Base-by-base conservation (phyloP, 2,888 invertebrate species). In the Stictocephala bisonia region DNA sequence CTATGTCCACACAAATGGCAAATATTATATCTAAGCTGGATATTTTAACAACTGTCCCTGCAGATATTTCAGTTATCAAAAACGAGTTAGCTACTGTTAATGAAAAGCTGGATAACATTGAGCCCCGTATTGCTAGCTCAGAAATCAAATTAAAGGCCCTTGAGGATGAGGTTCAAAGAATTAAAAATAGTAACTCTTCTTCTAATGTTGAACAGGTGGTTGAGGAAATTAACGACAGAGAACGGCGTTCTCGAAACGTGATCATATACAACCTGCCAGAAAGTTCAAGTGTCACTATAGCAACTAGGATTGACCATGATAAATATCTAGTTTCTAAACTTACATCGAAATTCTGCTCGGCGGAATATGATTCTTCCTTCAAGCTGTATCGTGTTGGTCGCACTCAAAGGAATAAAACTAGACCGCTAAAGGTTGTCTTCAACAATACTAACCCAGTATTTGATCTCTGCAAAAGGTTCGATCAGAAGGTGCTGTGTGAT, bases 1-100 rank as follows among this genome's bases (percentile, higher is more conserved):
- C 53, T 9, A 24, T 53, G 2, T 53, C 53, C 1, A 11, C 53
- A 53, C 53, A 53, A 53, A 53, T 53, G 53, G 53, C 53, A 2
- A 53, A 24, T 7, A 53, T 53, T 11, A 53, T 53, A 1, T 11
- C 22, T 53, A 53, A 53, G 27, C 53, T 53, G 3, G 53, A 53
- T 26, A 27, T 9, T 6, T 2, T 53, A 53, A 26, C 24, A 7
- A 11, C 53, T 4, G 3, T 53, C 3, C 53, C 3, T 26, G 26
- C 3, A 2, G 53, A 53, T 24, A 53, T 53, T 2, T 22, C 53
- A 9, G 22, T 27, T 27, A 53, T 53, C 6, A 53, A 53, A 13
- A 26, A 3, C 53, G 6, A 53, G 7, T n/a, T 53, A 26, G 53
- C n/a, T 1, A 24, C 22, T 3, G 53, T 53, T 15, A 53, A 53